Evolutionary conservation across 2,113 vertebrate species (phyloP), one percentile per base, ranked within the genome.

Genomic region (Psittacula cyanocephala): DNA sequence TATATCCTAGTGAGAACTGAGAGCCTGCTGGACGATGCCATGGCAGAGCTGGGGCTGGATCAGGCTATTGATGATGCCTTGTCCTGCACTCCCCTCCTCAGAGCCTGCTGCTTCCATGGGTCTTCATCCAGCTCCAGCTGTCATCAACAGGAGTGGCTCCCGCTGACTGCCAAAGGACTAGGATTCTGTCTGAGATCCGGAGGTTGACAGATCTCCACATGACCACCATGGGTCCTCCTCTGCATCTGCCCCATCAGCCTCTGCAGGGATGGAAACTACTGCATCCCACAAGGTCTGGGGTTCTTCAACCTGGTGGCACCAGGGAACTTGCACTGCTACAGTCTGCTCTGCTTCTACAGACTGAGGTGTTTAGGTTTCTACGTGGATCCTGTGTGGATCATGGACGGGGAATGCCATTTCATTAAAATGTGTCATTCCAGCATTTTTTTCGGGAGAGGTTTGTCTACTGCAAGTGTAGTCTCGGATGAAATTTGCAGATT

Each of bases 401-500:
- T n/a, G 83, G 86, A 71, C 75, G 75, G 72, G 85, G 80, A 94
- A 82, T 84, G 57, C 46, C 5, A 62, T 89, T 93, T 83, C 55
- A 72, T 91, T 79, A 57, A 71, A 70, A 44, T 59, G 2, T 46
- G 29, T 70, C 35, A 23, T 85, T 85, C 77, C 33, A 43, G 57
- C 83, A 35, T 67, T 92, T 92, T 69, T 82, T 90, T 69, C 28
- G n/a, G n/a, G 41, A 41, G 35, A 43, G 33, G 29, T 78, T 91
- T 87, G 77, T 86, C 65, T 88, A 6, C 69, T 50, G 80, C 65
- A 91, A 78, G 39, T 65, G 64, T 67, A 78, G 72, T 85, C 88
- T 87, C 35, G 49, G 81, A 62, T 55, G 24, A 95, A 92, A 82
- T 92, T 71, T 95, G 78, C 62, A 19, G 76, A 41, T 49, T 95